Percentiles rank a stretch among this genome's conserved stretches.
phyloP scores from a whole-genome alignment of 2,888 invertebrate species.

The Anagyrus pseudococci region DNA sequence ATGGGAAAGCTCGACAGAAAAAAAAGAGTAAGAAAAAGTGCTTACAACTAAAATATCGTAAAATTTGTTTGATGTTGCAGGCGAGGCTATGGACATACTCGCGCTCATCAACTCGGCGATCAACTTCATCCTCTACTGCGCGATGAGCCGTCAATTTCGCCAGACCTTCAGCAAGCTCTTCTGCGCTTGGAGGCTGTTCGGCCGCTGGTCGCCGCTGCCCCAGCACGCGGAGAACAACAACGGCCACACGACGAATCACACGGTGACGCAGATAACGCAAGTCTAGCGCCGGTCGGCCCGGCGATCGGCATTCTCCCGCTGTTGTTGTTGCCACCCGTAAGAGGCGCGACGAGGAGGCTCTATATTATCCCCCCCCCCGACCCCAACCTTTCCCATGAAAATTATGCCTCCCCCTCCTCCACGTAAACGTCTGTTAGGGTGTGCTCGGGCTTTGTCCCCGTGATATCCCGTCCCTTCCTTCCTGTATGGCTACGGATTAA shows the following conservation, averaged over 20 bases:
- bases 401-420: no score
- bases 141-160: constrained; percentile 93
- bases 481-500: no score
- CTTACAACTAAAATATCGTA: no score
- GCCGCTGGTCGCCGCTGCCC: constrained; percentile 53
- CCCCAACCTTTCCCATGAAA: no score
- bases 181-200: constrained; percentile 53
- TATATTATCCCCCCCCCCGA: neutral
- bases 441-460: no score
- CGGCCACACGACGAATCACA: constrained; percentile 55
- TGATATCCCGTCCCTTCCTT: no score
- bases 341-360: neutral
- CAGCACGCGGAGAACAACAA: constrained; percentile 54
- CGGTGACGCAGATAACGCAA: constrained; percentile 59
- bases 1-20: no score
- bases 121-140: constrained; percentile 91
- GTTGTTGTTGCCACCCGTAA: constrained; percentile 5
- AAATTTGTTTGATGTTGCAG: no score
- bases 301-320: constrained; percentile 23
- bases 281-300: constrained; percentile 52
- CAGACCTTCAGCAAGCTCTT: constrained; percentile 78
- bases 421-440: no score
- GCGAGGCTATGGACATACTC: constrained; percentile 86
- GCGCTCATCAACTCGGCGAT: constrained; percentile 91
- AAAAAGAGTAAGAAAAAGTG: no score